Base-by-base conservation (phyloP, 2,888 invertebrate genomes). In the Mythimna vitellina region DNA sequence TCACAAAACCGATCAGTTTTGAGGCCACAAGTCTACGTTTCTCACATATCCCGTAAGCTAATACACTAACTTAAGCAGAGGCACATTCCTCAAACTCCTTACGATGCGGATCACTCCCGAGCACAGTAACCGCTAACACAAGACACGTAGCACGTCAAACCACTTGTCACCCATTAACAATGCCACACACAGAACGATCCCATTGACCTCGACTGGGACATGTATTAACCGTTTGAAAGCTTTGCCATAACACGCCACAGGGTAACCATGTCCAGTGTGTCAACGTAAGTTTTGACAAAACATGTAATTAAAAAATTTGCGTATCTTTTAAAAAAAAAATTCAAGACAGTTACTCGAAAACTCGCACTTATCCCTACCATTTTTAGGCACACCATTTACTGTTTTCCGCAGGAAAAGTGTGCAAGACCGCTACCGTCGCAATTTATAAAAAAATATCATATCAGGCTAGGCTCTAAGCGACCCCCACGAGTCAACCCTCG, bases 151-250 rank as follows among this genome's bases (percentile, higher is more conserved):
- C 49, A 60, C 22, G 49, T 56, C 66, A 65, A 64, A 60, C 20
- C 49, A 82, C 70, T 70, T 82, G 80, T 61, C 80, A 67, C 35
- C 61, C 68, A 83, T 85, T 83, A 68, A 53, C 63, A 74, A 76
- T 72, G 76, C 69, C 77, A 61, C 64, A 67, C 74, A 62, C 80
- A 64, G 63, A 42, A 57, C 62, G 81, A 68, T 72, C 73, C 73
- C 65, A 83, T 85, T 84, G 86, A 84, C 83, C 86, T 77, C 81
- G 70, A 49, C 38, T 25, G 25, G 12, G 56, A 29, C 64, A 20
- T 9, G 38, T 64, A 74, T 66, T 75, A 68, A 70, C 68, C 60
- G 83, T 83, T 72, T 42, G 69, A 76, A 71, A 78, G 86, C 61
- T 66, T 51, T 35, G 56, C 35, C 57, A 42, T 49, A 53, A 63